These are phyloP conservation scores for Cephus nigrinus DNA, from an alignment of 2,888 invertebrate genomes.

Conservation along the genomic window DNA sequence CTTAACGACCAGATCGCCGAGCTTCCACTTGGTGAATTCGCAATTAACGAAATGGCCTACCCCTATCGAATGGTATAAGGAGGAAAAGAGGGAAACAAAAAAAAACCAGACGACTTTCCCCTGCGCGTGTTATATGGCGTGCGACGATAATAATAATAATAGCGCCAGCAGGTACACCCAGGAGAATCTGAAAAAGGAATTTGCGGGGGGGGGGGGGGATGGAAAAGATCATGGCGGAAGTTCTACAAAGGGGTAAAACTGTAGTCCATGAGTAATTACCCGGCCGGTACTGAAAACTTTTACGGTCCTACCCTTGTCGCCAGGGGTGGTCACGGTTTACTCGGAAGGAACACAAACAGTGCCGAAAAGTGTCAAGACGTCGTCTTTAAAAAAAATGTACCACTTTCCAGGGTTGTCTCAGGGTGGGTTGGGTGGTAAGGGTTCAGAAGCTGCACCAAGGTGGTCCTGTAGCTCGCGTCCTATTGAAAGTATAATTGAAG, in stretches of 20 bases:
- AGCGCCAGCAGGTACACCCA: neutral
- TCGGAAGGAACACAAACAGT: neutral
- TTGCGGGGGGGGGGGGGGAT: neutral
- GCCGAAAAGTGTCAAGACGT: neutral
- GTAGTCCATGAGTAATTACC: neutral
- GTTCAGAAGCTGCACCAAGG: neutral
- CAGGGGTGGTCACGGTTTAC: neutral
- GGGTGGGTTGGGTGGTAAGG: neutral
- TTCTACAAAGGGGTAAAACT: neutral
- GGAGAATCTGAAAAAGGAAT: neutral
- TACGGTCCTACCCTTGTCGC: neutral
- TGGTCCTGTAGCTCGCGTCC: neutral
- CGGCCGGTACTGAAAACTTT: neutral
- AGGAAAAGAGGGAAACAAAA: neutral
- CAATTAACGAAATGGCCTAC: neutral
- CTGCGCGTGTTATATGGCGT: no score
- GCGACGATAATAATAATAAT: neutral
- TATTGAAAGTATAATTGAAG: neutral
- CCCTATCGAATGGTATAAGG: neutral
- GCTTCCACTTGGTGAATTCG: neutral
- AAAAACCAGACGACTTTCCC: no score
- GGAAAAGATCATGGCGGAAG: neutral
- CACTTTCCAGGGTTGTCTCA: neutral
- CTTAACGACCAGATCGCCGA: neutral
- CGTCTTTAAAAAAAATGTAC: neutral